Evolutionary conservation across 1,140 invertebrate genomes (phyloP).

Genomic region (Caerostris darwini): DNA sequence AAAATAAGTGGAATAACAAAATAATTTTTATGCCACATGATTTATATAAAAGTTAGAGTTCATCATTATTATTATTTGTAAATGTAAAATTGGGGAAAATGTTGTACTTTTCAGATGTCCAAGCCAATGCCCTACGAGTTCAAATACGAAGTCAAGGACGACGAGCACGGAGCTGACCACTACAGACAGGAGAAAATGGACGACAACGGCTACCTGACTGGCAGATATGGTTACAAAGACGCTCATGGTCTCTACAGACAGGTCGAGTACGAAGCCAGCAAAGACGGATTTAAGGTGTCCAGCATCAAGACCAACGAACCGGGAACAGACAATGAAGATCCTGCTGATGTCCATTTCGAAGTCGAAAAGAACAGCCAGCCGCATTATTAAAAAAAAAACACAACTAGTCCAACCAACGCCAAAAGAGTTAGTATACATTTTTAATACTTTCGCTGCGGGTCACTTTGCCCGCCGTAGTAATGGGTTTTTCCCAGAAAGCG

Average conservation of each 20-base stretch:
- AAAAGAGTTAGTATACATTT: background rate
- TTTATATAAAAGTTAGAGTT: no score
- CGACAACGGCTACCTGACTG: constrained; percentile 78
- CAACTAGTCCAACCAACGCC: background rate
- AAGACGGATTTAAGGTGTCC: constrained; percentile 78
- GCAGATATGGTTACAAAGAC: constrained; percentile 78
- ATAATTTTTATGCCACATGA: no score
- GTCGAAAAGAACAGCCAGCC: constrained; percentile 42
- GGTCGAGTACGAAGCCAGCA: constrained; percentile 78
- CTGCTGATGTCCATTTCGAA: constrained; percentile 73
- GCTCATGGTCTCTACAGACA: constrained; percentile 76
- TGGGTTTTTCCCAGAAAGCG: no score
- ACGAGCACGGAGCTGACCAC: constrained; percentile 78
- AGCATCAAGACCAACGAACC: constrained; percentile 79
- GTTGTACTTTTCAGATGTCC: constrained; percentile 1
- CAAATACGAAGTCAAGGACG: constrained; percentile 78
- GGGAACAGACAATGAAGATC: constrained; percentile 70
- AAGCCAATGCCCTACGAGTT: constrained; percentile 78
- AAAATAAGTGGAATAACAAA: no score
- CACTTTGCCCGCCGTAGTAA: no score
- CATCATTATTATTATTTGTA: no score
- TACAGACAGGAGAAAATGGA: constrained; percentile 78
- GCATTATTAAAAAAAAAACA: background rate
- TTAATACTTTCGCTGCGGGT: no score
- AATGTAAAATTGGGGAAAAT: background rate